phyloP scores from a whole-genome alignment of 2,888 invertebrate species.

The Catocala nupta region DNA sequence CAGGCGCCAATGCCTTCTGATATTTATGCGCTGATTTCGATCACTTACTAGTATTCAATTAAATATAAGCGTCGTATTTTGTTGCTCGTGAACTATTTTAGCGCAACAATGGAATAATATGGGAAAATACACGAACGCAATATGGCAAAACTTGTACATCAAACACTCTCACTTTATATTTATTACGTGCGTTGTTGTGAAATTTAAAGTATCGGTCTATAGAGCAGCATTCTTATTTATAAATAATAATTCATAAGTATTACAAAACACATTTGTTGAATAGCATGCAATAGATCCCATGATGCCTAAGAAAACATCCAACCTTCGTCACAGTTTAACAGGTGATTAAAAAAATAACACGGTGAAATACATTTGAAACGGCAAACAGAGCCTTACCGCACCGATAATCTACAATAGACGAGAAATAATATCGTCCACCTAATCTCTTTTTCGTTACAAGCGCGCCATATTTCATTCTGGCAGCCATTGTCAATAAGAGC shows the following conservation, averaged over 20 bases:
- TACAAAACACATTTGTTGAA: conserved; percentile 37
- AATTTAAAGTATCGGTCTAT: not conserved
- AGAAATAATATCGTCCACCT: conserved; percentile 80
- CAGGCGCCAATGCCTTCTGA: conserved; percentile 63
- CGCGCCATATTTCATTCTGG: conserved; percentile 86
- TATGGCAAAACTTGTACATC: not conserved
- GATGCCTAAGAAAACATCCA: conserved; percentile 69
- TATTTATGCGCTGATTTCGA: conserved; percentile 48
- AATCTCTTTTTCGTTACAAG: conserved; percentile 84
- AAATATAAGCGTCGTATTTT: conserved; percentile 15
- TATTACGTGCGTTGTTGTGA: not conserved
- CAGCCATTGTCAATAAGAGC: conserved; percentile 85
- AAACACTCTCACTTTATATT: not conserved
- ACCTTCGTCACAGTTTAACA: conserved; percentile 75
- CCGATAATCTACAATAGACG: conserved; percentile 64
- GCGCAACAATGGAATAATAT: not conserved
- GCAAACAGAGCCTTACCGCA: conserved; percentile 71
- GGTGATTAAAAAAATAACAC: conserved; percentile 74
- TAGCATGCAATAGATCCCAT: conserved; percentile 38
- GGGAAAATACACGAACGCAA: not conserved
- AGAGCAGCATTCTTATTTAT: conserved; percentile 6
- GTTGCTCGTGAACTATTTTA: conserved; percentile 1
- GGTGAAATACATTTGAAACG: conserved; percentile 65
- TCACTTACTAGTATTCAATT: conserved; percentile 40
- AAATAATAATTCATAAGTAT: conserved; percentile 15